Evolutionary conservation across 1,140 invertebrate species (phyloP), one percentile per base, ranked within the genome.

Genomic region (Drosophila paulistorum): DNA sequence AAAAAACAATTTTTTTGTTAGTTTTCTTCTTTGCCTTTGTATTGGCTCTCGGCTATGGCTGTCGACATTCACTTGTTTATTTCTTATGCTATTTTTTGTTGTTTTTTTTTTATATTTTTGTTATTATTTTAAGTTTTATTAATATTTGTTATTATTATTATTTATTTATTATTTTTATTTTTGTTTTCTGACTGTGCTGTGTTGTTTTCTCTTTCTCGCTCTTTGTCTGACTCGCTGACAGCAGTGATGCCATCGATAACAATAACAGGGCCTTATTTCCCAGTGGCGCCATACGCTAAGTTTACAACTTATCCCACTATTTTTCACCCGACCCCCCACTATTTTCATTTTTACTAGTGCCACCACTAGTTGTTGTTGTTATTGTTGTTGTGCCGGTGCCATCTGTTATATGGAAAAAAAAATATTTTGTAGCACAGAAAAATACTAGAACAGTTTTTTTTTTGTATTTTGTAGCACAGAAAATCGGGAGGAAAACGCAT

Each of bases 161-260:
- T 77, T 77, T 37, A 37, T 13, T 67, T 75, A 67, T 77, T 75
- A 67, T 77, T 77, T 76, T 77, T 77, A 76, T 77, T 77, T 76
- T 76, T 66, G 66, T 76, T 33, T 63, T 26, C 14, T 60, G 17
- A 3, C 23, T 55, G 51, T 26, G 20, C 11, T 55, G 20, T 23
- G 11, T 55, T 26, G 20, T 55, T 23, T 13, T 55, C 20, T 55
- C 51, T 35, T 42, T 76, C 72, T 72, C 68, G 73, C 63, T 64
- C 64, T 74, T 65, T 76, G 61, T 74, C 64, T 75, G 62, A 68
- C 58, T 67, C 65, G 45, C 45, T 48, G 45, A 20, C 23, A 42
- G 41, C 23, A 62, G 20, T 26, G 26, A 42, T 42, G 37, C 23
- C 20, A 58, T 35, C 5, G 55, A 58, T 35, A 58, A 58, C 55